Conservation (phyloP, 2,113 vertebrate species). For the Gulo gulo region DNA sequence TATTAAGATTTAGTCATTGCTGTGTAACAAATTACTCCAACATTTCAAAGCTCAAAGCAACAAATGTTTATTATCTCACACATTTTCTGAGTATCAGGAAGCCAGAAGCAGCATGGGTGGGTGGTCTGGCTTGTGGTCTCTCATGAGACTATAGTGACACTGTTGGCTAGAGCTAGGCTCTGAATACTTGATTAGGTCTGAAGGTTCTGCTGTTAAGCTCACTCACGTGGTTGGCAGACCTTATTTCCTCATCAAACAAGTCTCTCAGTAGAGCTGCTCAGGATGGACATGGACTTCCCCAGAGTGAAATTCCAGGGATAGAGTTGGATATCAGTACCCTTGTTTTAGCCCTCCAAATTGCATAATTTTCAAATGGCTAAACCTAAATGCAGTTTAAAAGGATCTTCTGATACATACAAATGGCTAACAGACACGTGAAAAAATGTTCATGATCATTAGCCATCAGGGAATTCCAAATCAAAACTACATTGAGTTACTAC, state of each 20-base stretch:
- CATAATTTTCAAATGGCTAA: background rate
- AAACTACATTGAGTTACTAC: too few relatives aligned
- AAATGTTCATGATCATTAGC: too few relatives aligned
- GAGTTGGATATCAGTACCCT: background rate
- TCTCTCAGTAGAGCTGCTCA: background rate
- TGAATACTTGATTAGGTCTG: background rate
- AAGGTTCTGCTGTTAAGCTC: background rate
- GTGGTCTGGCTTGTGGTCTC: background rate
- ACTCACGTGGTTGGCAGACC: too few relatives aligned
- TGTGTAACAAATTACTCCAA: background rate
- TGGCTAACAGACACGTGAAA: too few relatives aligned
- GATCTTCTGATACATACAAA: background rate
- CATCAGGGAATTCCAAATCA: too few relatives aligned
- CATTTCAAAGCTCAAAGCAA: background rate
- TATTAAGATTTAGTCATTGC: background rate
- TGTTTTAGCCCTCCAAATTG: background rate
- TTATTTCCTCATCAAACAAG: fast-evolving
- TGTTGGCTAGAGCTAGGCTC: background rate
- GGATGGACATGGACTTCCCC: background rate
- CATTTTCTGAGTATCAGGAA: background rate
- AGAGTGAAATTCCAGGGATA: background rate
- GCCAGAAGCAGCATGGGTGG: background rate
- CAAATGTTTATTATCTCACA: background rate
- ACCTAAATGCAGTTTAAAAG: background rate
- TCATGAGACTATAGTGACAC: background rate